These are phyloP conservation scores for Threskiornis aethiopicus DNA, from an alignment of 2,797 vertebrate genomes.

Conservation along the genomic window DNA sequence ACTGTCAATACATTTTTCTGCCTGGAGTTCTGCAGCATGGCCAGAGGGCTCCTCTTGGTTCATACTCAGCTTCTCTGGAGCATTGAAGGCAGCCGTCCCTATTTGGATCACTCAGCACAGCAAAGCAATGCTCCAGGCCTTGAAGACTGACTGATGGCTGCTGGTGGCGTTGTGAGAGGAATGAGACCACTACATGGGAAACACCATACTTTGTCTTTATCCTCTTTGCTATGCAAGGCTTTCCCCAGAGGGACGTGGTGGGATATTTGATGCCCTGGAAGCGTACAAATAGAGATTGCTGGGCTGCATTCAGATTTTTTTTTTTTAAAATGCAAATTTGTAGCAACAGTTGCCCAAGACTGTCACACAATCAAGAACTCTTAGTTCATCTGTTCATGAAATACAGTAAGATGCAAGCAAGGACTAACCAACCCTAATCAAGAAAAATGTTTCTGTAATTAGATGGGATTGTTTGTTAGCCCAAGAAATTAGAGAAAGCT, in stretches of 20 bases:
- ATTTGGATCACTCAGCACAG: background rate
- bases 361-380: background rate
- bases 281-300: background rate
- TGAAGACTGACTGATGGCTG: background rate
- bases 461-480: slow-evolving; percentile 56
- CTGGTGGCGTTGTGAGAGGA: background rate
- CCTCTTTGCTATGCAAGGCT: background rate
- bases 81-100: background rate
- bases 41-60: background rate
- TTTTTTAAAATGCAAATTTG: background rate
- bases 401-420: background rate
- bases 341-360: background rate
- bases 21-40: background rate
- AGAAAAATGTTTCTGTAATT: slow-evolving; percentile 57
- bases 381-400: background rate
- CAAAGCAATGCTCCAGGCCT: background rate
- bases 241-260: background rate
- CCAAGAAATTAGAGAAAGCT: slow-evolving; percentile 60
- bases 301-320: background rate
- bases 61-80: background rate
- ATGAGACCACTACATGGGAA: rapidly evolving
- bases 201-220: background rate
- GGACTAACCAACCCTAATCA: slow-evolving; percentile 42
- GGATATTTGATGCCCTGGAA: background rate
- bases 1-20: background rate